Conservation (phyloP, 2,888 invertebrate genomes). For the Drosophila cognata region DNA sequence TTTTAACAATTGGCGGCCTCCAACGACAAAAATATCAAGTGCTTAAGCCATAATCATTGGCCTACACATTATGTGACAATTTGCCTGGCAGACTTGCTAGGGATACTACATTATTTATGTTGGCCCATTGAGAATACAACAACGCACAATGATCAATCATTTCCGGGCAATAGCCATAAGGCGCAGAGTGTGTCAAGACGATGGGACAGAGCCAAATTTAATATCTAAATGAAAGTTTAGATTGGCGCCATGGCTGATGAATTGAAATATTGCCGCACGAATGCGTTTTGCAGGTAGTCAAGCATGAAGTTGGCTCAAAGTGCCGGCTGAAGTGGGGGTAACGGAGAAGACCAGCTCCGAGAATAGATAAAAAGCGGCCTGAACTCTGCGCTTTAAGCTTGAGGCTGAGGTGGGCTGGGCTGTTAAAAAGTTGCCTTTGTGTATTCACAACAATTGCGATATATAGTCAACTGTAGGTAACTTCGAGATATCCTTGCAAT, state of each 20-base stretch:
- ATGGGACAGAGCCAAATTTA: constrained; percentile 45
- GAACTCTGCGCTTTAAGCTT: constrained; percentile 59
- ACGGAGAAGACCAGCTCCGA: constrained; percentile 14
- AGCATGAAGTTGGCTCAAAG: constrained; percentile 61
- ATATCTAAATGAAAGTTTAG: constrained; percentile 74
- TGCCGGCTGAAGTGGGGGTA: constrained; percentile 5
- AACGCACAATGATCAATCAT: constrained; percentile 62
- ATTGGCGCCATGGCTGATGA: constrained; percentile 69
- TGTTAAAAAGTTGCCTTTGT: constrained; percentile 19
- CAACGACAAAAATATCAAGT: constrained; percentile 14
- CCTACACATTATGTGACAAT: constrained; percentile 58
- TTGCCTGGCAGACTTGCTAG: constrained; percentile 39
- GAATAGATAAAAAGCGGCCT: constrained; percentile 47
- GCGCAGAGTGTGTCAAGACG: background rate
- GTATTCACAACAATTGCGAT: constrained; percentile 20
- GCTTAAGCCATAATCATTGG: constrained; percentile 30
- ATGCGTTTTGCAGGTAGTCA: constrained; percentile 74
- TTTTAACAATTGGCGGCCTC: constrained; percentile 48
- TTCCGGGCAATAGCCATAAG: constrained; percentile 69
- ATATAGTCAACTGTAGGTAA: background rate
- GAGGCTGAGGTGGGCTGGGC: constrained; percentile 1
- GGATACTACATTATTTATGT: constrained; percentile 59
- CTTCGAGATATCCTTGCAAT: background rate
- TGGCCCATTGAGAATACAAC: constrained; percentile 46
- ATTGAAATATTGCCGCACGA: constrained; percentile 79